Evolutionary conservation across 2,113 vertebrate species (phyloP).

Genomic region (Condylura cristata): DNA sequence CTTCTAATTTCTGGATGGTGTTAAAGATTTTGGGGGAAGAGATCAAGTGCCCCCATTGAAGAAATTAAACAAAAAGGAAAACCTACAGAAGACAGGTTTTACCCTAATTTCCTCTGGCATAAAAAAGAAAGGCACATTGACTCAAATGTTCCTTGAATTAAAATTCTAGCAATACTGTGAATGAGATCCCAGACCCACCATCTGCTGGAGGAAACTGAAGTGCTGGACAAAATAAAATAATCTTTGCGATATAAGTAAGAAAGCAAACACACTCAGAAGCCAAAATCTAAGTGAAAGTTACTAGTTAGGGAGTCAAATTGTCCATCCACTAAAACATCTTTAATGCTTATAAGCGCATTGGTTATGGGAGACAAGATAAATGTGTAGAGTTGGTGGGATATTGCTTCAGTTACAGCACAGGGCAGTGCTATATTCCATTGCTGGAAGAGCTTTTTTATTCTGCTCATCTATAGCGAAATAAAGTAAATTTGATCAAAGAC

Average conservation of each 20-base stretch:
- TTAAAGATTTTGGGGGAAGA: neutral
- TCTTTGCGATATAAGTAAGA: neutral
- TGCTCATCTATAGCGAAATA: neutral
- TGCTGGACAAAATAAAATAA: neutral
- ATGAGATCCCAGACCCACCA: neutral
- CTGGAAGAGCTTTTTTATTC: neutral
- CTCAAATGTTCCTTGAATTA: neutral
- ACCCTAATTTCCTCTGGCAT: neutral
- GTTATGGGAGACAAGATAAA: neutral
- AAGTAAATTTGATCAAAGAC: neutral
- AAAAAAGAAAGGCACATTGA: neutral
- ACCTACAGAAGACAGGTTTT: neutral
- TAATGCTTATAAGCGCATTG: neutral
- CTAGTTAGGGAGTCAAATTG: neutral
- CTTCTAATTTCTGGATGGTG: neutral
- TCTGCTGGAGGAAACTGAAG: neutral
- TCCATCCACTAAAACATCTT: neutral
- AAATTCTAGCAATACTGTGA: neutral
- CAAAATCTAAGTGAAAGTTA: too few species aligned
- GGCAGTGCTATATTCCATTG: neutral
- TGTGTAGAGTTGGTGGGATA: neutral
- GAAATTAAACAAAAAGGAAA: conserved; percentile 45
- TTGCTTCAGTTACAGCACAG: neutral
- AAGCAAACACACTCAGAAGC: neutral
- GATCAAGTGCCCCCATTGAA: neutral